Evolutionary conservation across 53 echinoderm and acorn worm genomes (phyloP), one percentile per base, ranked within the genome.

Genomic region (Actinopyga echinites): DNA sequence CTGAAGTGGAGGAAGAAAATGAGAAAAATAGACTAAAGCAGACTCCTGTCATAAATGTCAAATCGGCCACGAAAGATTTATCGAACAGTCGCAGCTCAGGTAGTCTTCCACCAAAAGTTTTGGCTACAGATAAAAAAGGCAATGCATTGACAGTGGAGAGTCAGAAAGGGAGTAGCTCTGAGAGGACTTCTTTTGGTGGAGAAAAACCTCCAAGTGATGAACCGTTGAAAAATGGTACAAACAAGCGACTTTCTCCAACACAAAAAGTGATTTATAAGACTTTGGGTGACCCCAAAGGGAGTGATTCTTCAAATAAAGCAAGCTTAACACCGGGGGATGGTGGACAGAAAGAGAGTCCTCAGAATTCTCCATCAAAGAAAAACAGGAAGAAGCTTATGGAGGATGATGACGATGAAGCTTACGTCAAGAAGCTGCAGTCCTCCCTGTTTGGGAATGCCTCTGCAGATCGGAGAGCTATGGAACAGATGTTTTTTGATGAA

Each of bases 401-500:
- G 23, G 81, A 80, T 35, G 81, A 80, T 42, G 5, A 40, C 24
- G 81, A 80, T 21, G 81, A 38, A 59, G 63, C 81, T 22, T 80
- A 42, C 40, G 60, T 80, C 11, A 36, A 57, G n/a, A 80, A 57
- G 63, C 43, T 80, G 63, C 81, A 80, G 81, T 80, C 81, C 2
- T 80, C 81, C 8, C 81, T 80, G 22, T 28, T 80, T 62, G 63
- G 81, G 9, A 80, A 80, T 28, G 63, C 36, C 36, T 80, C 81
- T 11, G 60, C 60, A 25, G 81, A 80, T 15, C 35, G 81, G 34
- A 57, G 43, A 42, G 60, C 63, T 11, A 80, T 80, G 81, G 81
- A 80, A 37, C 81, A 80, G 60, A 80, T 80, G 81, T 61, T 80
- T 37, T 80, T 80, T 62, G 62, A 80, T 80, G 81, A 80, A 38